These are phyloP conservation scores for Protonemura montana DNA, from an alignment of 2,888 invertebrate species.

Conservation along the genomic window DNA sequence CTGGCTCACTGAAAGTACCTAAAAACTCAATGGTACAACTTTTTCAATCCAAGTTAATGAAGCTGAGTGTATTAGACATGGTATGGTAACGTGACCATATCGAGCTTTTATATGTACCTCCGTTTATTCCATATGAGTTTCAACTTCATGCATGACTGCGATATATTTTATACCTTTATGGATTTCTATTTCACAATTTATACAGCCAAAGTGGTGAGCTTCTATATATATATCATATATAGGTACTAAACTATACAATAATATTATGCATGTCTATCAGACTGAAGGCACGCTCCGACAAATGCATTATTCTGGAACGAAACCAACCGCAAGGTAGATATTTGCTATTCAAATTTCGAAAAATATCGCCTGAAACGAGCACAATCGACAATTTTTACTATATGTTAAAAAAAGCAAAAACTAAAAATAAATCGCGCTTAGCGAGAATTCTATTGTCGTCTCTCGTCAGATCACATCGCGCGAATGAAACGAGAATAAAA, in stretches of 20 bases:
- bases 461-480: background rate
- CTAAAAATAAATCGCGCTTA: background rate
- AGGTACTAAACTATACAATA: constrained; percentile 12
- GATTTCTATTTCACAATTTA: background rate
- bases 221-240: background rate
- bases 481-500: background rate
- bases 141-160: background rate
- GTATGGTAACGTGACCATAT: background rate
- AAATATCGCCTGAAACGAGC: background rate
- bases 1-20: no score
- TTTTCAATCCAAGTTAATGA: background rate
- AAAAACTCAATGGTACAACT: background rate
- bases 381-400: background rate
- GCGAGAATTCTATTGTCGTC: background rate
- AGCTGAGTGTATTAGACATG: background rate
- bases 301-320: background rate
- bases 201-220: background rate
- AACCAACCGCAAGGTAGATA: background rate
- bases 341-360: background rate
- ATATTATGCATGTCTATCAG: background rate
- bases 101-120: background rate
- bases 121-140: background rate
- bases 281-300: background rate
- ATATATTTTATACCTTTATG: background rate
- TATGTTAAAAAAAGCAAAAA: background rate